These are phyloP conservation scores for Hycleus cichorii DNA, from an alignment of 1,140 invertebrate genomes.

Conservation along the genomic window DNA sequence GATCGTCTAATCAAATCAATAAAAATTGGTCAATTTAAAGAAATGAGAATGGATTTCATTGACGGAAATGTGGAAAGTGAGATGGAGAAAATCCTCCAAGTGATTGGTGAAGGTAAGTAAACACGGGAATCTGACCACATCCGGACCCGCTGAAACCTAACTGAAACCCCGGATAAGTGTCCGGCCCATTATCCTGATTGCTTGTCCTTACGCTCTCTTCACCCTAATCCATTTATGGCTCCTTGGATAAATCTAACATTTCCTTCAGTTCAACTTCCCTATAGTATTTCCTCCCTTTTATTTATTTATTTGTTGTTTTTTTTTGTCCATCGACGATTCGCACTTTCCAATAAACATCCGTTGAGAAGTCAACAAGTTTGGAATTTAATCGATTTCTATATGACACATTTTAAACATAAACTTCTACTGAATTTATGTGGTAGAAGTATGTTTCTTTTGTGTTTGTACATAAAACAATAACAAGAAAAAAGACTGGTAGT, in stretches of 20 bases:
- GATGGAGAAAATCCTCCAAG: slow-evolving; percentile 14
- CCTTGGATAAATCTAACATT: slow-evolving; percentile 11
- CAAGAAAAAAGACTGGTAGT: slow-evolving; percentile 6
- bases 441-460: too few relatives aligned
- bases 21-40: too few relatives aligned
- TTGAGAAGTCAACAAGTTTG: too few relatives aligned
- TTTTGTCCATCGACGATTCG: background rate
- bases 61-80: background rate
- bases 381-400: too few relatives aligned
- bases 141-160: slow-evolving; percentile 17
- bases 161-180: slow-evolving; percentile 32
- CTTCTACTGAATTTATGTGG: too few relatives aligned
- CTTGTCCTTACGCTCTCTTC: slow-evolving; percentile 28
- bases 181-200: slow-evolving; percentile 38
- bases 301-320: too few relatives aligned
- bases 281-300: background rate
- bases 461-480: too few relatives aligned
- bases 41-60: background rate
- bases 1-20: too few relatives aligned
- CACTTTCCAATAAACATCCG: background rate
- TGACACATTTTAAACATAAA: too few relatives aligned
- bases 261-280: background rate
- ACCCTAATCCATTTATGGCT: slow-evolving; percentile 34
- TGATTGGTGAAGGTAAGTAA: slow-evolving; percentile 30
- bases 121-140: slow-evolving; percentile 22